A percentile compares a stretch with the other conserved stretches of the same genome.
Conservation (phyloP, 2,797 vertebrate species). For the Diceros bicornis region DNA sequence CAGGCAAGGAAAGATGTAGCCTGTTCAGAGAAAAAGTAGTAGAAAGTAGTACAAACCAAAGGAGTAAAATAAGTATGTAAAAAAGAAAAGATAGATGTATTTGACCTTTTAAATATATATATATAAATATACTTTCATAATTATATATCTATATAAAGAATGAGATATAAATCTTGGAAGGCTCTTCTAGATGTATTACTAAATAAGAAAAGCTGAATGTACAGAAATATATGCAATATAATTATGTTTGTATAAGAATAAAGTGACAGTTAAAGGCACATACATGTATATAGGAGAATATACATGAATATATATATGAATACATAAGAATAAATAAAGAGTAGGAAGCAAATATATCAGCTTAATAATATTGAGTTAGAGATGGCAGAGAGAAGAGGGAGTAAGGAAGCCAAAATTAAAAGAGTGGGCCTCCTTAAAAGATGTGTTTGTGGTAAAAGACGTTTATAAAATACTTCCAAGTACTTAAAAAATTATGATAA, state of each 20-base stretch:
- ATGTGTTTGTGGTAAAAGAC: background rate
- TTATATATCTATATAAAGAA: background rate
- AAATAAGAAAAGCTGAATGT: background rate
- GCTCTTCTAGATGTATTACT: background rate
- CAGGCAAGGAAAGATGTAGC: background rate
- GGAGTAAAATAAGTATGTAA: background rate
- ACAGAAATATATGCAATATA: background rate
- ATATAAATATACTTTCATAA: background rate
- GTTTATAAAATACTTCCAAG: background rate
- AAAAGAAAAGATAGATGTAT: background rate
- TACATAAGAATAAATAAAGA: background rate
- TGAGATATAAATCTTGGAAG: background rate
- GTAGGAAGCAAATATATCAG: background rate
- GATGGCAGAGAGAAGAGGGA: background rate
- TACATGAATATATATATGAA: background rate
- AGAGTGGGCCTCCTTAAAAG: background rate
- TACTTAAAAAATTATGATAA: conserved; percentile 7
- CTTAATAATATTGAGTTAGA: background rate
- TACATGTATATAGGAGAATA: background rate
- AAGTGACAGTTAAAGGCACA: background rate
- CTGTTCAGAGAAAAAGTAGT: background rate
- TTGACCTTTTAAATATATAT: background rate
- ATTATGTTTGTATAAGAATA: background rate
- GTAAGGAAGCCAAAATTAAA: background rate
- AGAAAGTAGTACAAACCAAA: background rate